Evolutionary conservation across 2,797 vertebrate genomes (phyloP), one percentile per base, ranked within the genome.

Genomic region (Adrianichthys oophorus): DNA sequence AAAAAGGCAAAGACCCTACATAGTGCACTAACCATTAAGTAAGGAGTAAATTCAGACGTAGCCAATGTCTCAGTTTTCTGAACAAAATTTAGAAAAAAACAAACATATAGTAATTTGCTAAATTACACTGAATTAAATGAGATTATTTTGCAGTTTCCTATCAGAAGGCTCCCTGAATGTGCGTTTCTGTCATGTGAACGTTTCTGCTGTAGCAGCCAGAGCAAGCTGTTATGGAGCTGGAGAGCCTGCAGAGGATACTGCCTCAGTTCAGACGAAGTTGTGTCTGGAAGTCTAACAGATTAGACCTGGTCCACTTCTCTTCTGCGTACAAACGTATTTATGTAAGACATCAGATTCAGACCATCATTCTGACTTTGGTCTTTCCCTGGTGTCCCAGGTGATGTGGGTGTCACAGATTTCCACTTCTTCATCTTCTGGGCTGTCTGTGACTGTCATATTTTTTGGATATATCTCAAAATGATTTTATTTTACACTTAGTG

Each of bases 221-320:
- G 76, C 82, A 95, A 52, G 94, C 94, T 17, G 95, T 92, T 41
- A 93, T 96, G 56, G 93, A 95, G 61, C 91, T 95, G 67, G 94
- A 96, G 79, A 98, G 96, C 76, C 88, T 96, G 74, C 93, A 94
- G 73, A 93, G 93, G 50, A 93, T 94, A 82, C 88, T 96, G 70
- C 93, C 90, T 71, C 95, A 97, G 63, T 92, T 95, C 75, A 93
- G 72, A 85, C 19, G 2, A 2, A 19, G 93, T 96, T 52, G 59
- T 96, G 18, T 96, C 76, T 96, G 95, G 95, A 93, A 90, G 76
- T 93, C 90, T 62, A 95, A 95, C 87, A 94, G 88, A 74, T 84
- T 94, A 15, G 95, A 96, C 78, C 74, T 96, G 91, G 95, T 97
- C 59, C 40, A 62, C 12, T 29, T 8, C 40, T 8, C 32, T 32